Evolutionary conservation across 1,140 invertebrate genomes (phyloP).

Genomic region (Charaxes varanes): DNA sequence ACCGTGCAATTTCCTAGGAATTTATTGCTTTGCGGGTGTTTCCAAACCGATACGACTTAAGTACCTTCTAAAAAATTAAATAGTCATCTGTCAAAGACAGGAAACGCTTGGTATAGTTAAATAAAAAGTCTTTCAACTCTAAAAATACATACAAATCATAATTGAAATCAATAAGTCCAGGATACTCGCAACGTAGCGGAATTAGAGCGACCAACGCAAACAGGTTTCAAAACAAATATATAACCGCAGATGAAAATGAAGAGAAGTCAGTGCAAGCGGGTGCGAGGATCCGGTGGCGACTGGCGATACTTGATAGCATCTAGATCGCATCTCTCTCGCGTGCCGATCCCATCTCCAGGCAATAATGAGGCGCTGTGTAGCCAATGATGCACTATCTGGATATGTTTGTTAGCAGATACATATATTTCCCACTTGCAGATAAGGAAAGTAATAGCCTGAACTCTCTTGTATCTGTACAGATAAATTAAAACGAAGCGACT

Average conservation of each 20-base stretch:
- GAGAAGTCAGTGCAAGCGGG: conserved; percentile 12
- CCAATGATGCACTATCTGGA: conserved; percentile 23
- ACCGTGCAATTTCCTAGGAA: no score
- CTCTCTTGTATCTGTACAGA: no score
- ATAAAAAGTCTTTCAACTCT: no score
- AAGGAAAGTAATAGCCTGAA: conserved; percentile 15
- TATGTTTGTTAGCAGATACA: conserved; percentile 22
- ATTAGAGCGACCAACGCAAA: not conserved
- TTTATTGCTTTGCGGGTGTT: no score
- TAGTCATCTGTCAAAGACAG: no score
- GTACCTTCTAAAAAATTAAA: no score
- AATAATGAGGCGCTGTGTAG: conserved; percentile 26
- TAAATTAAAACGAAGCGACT: no score
- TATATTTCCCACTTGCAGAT: conserved; percentile 21
- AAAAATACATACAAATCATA: no score
- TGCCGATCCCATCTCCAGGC: conserved; percentile 24
- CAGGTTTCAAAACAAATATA: conserved; percentile 4
- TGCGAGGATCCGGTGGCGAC: conserved; percentile 19
- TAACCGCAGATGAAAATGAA: conserved; percentile 13
- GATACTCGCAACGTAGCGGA: no score
- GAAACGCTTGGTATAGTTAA: no score
- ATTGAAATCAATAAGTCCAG: no score
- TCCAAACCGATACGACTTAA: no score
- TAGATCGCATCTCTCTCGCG: conserved; percentile 24
- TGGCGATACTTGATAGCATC: conserved; percentile 18